Conservation (phyloP, 2,888 invertebrate species). For the Sympetrum striolatum region DNA sequence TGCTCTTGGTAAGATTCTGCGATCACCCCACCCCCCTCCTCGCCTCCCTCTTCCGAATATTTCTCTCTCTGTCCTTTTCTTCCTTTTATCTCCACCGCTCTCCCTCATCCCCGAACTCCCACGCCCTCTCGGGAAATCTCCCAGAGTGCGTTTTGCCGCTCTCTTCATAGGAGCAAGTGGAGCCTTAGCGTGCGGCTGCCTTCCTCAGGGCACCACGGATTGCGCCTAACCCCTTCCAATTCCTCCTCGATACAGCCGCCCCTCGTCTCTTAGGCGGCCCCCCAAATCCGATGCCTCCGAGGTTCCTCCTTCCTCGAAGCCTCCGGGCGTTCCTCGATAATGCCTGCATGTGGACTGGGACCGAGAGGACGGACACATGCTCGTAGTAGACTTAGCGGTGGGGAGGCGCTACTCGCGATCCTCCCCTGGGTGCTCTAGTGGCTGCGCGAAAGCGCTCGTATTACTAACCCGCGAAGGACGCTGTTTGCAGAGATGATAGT, state of each 20-base stretch:
- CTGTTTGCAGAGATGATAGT: too few relatives aligned
- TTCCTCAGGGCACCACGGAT: background rate
- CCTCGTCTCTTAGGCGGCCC: background rate
- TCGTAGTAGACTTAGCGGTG: background rate
- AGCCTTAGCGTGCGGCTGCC: background rate
- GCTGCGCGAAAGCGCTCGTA: background rate
- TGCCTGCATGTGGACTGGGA: background rate
- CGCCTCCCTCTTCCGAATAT: background rate
- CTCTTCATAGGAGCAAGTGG: background rate
- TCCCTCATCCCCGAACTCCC: background rate
- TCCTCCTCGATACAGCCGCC: background rate
- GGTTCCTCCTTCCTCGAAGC: background rate
- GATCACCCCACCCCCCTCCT: background rate
- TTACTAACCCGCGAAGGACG: background rate
- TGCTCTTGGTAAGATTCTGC: too few relatives aligned
- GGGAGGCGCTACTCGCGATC: background rate
- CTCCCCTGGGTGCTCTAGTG: background rate
- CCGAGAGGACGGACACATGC: background rate
- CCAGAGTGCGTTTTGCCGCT: conserved; percentile 21
- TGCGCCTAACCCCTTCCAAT: background rate
- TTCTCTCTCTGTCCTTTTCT: background rate
- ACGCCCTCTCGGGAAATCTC: conserved; percentile 24
- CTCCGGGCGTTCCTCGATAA: background rate
- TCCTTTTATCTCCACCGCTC: background rate
- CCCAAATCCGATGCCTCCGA: background rate